Percentiles rank a stretch among this genome's conserved stretches.
These are phyloP conservation scores for Tympanuchus pallidicinctus DNA, from an alignment of 2,113 vertebrate genomes.

Conservation along the genomic window DNA sequence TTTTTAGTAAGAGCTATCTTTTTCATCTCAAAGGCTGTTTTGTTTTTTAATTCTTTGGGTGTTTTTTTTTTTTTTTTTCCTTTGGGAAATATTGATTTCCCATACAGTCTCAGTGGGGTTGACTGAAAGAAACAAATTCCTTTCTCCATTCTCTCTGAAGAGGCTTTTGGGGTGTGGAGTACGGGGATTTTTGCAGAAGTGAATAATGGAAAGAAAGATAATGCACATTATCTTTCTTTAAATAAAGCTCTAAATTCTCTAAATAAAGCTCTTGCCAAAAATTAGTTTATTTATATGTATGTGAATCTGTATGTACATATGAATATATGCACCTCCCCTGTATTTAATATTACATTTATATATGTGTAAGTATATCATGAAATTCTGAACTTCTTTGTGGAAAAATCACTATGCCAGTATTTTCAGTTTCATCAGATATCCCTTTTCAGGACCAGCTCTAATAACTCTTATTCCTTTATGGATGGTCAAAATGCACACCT, in stretches of 20 bases:
- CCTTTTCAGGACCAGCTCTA: not conserved
- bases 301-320: not conserved
- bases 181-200: not conserved
- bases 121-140: not conserved
- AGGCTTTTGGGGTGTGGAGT: not conserved
- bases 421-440: not conserved
- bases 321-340: not conserved
- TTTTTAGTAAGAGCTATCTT: not conserved
- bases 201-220: not conserved
- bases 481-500: not conserved
- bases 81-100: not conserved
- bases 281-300: not conserved
- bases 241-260: too few species aligned
- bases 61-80: not conserved
- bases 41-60: too few species aligned
- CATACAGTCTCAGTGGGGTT: not conserved
- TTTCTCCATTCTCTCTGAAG: not conserved
- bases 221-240: not conserved
- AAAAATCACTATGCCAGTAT: not conserved
- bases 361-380: not conserved
- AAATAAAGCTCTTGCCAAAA: not conserved
- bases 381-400: not conserved
- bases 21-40: not conserved
- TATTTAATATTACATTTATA: not conserved
- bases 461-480: not conserved